Evolutionary conservation across 2,888 invertebrate species (phyloP).

Genomic region (Dynastes grantii): DNA sequence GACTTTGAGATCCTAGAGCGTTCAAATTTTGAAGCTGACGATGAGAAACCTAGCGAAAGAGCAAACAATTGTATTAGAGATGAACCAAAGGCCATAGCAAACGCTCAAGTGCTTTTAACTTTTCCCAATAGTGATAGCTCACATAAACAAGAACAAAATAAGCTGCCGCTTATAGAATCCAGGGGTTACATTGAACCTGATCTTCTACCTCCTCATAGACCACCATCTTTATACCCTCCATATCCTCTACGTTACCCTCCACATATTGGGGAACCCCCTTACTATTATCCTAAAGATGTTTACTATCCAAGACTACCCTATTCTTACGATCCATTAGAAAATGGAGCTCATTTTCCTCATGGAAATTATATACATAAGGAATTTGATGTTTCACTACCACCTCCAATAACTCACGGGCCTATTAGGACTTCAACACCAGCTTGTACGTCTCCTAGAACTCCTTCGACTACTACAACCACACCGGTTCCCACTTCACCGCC

Average conservation of each 20-base stretch:
- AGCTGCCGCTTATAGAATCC: constrained; percentile 13
- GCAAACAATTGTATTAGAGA: constrained; percentile 40
- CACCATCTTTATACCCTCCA: background rate
- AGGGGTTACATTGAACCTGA: background rate
- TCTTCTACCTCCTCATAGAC: background rate
- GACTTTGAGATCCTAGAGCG: constrained; percentile 56
- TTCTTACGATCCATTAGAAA: background rate
- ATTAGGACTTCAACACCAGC: no score
- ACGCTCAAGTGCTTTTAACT: constrained; percentile 62
- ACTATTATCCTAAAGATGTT: background rate
- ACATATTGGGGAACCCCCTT: background rate
- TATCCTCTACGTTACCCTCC: background rate
- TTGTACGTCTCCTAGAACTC: background rate
- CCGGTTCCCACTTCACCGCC: background rate
- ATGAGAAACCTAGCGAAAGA: background rate
- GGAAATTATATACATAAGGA: constrained; percentile 4
- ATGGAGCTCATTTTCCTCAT: background rate
- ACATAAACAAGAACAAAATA: background rate
- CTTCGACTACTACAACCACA: background rate
- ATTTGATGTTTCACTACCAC: background rate
- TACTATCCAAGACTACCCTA: background rate
- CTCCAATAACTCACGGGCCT: no score
- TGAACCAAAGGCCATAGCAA: constrained; percentile 58
- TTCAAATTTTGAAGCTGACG: constrained; percentile 53
- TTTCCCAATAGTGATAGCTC: constrained; percentile 58